A percentile compares a stretch with the other conserved stretches of the same genome.
Conservation (phyloP, 2,888 invertebrate species). For the Cephus runcator region DNA sequence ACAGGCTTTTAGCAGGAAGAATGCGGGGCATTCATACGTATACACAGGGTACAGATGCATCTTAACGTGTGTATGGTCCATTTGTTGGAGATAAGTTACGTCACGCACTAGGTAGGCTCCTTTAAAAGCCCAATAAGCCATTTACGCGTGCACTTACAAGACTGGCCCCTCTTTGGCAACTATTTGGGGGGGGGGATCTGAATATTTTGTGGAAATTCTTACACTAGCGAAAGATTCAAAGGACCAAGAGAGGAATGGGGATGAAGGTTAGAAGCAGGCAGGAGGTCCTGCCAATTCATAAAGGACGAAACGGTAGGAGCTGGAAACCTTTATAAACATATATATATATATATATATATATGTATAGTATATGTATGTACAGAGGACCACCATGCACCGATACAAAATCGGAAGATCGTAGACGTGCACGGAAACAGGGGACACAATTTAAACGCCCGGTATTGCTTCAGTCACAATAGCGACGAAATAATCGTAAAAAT, state of each 20-base stretch:
- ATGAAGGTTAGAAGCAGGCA: background rate
- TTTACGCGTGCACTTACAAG: background rate
- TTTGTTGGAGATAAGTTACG: background rate
- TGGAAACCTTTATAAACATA: too few species aligned
- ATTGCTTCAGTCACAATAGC: background rate
- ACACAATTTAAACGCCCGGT: background rate
- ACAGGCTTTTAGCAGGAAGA: background rate
- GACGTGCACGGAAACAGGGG: background rate
- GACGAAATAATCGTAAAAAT: background rate
- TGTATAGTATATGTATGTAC: too few species aligned
- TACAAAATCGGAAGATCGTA: background rate
- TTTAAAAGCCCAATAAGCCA: background rate
- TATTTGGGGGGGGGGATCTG: background rate
- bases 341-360: too few species aligned
- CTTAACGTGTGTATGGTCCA: background rate
- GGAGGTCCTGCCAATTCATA: background rate
- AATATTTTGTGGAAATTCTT: background rate
- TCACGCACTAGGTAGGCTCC: background rate
- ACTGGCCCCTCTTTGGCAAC: background rate
- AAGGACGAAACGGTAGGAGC: background rate
- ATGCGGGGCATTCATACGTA: background rate
- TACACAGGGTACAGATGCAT: background rate
- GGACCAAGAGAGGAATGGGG: background rate
- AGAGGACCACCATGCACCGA: background rate
- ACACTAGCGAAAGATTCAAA: background rate